phyloP scores from a whole-genome alignment of 1,140 invertebrate species.

The Achroia grisella region DNA sequence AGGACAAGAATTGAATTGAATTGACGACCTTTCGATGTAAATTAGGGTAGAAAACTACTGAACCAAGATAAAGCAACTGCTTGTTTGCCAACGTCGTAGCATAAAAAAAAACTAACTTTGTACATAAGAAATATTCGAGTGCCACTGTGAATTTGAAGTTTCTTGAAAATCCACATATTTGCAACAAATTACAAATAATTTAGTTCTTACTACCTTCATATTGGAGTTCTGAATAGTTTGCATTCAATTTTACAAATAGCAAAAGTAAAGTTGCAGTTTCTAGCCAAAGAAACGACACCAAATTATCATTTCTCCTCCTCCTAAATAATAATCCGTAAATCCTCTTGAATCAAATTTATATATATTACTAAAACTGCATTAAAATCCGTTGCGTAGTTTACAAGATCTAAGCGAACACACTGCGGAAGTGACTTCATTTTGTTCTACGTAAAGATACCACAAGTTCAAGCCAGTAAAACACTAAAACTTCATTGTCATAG shows the following conservation, averaged over 20 bases:
- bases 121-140: background rate
- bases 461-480: too few relatives aligned
- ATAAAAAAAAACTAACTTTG: too few relatives aligned
- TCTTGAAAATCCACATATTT: background rate
- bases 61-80: too few relatives aligned
- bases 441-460: background rate
- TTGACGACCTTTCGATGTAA: too few relatives aligned
- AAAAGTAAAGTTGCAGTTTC: background rate
- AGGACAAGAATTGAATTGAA: too few relatives aligned
- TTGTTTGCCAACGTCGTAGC: too few relatives aligned
- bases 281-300: slow-evolving; percentile 1
- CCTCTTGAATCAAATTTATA: background rate
- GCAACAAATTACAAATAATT: background rate
- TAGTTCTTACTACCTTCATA: background rate
- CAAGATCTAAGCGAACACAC: too few relatives aligned
- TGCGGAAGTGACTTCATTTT: too few relatives aligned
- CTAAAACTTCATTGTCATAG: too few relatives aligned
- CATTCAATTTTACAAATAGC: background rate
- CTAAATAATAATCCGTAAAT: background rate
- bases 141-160: background rate
- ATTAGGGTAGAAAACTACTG: too few relatives aligned
- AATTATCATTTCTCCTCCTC: background rate
- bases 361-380: background rate
- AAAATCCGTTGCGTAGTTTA: background rate
- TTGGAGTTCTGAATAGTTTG: background rate